Conservation (phyloP, 2,797 vertebrate species). For the Enteromius viviparus region DNA sequence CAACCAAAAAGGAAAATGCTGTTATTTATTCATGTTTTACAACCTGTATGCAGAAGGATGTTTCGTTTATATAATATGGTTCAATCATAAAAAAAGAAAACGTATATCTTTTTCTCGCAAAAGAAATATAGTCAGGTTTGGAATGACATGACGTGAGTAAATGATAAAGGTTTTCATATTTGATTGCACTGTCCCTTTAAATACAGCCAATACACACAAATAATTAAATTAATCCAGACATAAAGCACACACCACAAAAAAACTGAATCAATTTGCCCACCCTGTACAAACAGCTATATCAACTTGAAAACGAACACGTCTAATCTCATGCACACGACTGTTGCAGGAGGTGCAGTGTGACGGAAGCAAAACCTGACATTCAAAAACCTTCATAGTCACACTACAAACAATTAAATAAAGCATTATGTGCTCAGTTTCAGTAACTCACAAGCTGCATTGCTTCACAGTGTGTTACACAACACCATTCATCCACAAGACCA, state of each 20-base stretch:
- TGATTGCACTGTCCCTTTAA: not conserved
- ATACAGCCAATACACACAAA: not conserved
- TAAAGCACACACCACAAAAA: not conserved
- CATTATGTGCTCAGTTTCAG: not conserved
- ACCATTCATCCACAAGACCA: not conserved
- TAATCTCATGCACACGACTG: not conserved
- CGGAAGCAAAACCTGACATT: not conserved
- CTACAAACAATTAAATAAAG: conserved; percentile 11
- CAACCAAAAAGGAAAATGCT: not conserved
- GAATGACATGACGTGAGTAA: not conserved
- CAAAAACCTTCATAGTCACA: not conserved
- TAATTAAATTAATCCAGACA: not conserved
- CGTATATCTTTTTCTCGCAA: not conserved
- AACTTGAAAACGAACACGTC: not conserved
- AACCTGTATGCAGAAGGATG: not conserved
- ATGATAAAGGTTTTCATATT: not conserved
- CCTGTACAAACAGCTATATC: not conserved
- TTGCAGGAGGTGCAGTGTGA: not conserved
- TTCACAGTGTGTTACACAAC: not conserved
- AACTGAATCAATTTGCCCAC: not conserved
- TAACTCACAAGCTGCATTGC: not conserved
- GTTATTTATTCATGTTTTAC: not conserved
- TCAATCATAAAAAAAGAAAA: not conserved
- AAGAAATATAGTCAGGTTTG: not conserved
- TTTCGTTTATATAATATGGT: not conserved